These are phyloP conservation scores for Sylvicapra grimmia DNA, from an alignment of 2,113 vertebrate species.

Conservation along the genomic window DNA sequence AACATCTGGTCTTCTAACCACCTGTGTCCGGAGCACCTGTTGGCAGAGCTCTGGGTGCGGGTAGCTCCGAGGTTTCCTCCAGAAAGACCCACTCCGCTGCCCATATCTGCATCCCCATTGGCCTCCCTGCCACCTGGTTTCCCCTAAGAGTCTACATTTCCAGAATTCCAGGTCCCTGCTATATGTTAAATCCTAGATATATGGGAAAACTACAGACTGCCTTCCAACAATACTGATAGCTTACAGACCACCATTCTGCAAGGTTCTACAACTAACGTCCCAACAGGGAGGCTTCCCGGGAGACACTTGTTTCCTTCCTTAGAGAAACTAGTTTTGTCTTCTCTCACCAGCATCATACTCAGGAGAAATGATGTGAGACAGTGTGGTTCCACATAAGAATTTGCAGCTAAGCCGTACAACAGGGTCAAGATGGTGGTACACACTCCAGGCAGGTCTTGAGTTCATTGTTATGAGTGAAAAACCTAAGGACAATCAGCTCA, in stretches of 20 bases:
- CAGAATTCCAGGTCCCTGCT: not conserved
- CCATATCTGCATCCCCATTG: rapidly evolving
- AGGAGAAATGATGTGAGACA: not conserved
- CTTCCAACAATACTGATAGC: not conserved
- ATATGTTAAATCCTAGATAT: rapidly evolving
- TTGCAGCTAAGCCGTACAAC: not conserved
- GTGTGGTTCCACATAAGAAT: not conserved
- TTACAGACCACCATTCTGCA: rapidly evolving
- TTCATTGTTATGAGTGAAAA: too few relatives aligned
- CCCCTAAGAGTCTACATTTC: not conserved
- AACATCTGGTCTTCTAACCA: not conserved
- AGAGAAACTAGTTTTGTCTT: not conserved
- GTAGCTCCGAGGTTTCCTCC: not conserved
- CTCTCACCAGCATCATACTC: not conserved
- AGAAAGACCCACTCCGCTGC: rapidly evolving
- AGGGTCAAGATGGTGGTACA: not conserved
- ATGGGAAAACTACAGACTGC: rapidly evolving
- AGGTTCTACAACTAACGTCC: not conserved
- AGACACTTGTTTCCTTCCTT: not conserved
- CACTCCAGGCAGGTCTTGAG: not conserved
- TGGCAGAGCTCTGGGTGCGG: rapidly evolving
- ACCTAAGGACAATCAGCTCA: not conserved
- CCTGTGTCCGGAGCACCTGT: rapidly evolving
- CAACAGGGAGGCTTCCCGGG: not conserved
- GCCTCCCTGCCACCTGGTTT: not conserved